Percentiles rank a stretch among this genome's conserved stretches.
phyloP scores from a whole-genome alignment of 2,113 vertebrate genomes.

The Spheniscus mendiculus region DNA sequence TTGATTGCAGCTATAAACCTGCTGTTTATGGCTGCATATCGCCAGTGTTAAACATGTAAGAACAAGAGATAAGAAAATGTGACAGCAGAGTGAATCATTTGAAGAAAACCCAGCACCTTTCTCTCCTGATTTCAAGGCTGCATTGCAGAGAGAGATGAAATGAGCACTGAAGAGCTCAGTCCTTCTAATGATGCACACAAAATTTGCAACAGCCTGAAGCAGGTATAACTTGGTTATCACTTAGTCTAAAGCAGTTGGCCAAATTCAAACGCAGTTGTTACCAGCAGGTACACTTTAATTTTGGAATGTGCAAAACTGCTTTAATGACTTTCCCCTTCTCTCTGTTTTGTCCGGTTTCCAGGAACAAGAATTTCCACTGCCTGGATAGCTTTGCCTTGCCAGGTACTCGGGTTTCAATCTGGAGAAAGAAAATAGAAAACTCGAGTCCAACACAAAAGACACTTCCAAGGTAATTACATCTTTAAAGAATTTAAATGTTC shows the following conservation, averaged over 20 bases:
- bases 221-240: neutral
- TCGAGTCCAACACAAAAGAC: neutral
- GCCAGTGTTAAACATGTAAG: neutral
- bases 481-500: neutral
- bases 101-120: neutral
- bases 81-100: neutral
- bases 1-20: neutral
- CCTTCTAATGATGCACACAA: neutral
- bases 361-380: neutral
- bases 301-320: neutral
- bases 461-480: neutral
- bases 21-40: neutral
- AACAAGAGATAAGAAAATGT: neutral
- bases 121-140: neutral
- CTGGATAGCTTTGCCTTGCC: neutral
- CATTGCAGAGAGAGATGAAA: neutral
- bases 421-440: neutral
- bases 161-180: neutral
- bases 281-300: slow-evolving; percentile 4
- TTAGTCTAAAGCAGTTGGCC: neutral
- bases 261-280: neutral
- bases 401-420: neutral
- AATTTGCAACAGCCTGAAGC: neutral
- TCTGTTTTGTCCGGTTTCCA: neutral
- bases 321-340: neutral